These are phyloP conservation scores for Ochotona curzoniae DNA, from an alignment of 2,113 vertebrate genomes.

Conservation along the genomic window DNA sequence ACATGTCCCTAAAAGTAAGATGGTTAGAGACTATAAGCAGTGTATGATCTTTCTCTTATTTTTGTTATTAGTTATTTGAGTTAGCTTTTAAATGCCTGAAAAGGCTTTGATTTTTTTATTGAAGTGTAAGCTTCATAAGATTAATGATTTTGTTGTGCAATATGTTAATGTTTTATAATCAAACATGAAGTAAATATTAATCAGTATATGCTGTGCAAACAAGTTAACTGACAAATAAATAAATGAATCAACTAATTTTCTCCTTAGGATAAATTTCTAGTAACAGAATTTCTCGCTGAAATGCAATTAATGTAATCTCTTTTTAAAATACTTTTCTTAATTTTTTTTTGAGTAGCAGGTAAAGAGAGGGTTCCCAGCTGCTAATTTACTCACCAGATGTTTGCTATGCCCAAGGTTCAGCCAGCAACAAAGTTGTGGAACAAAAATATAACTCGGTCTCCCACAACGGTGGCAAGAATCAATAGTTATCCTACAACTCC, in stretches of 20 bases:
- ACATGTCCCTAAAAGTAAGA: neutral
- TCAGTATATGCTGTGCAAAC: neutral
- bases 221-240: neutral
- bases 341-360: no score
- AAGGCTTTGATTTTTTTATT: neutral
- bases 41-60: neutral
- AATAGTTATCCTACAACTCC: no score
- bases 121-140: neutral
- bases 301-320: neutral
- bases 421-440: no score
- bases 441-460: no score
- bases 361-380: no score
- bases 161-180: neutral
- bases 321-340: neutral
- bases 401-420: no score
- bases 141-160: neutral
- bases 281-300: conserved; percentile 22
- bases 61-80: neutral
- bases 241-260: neutral
- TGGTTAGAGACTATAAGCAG: no score
- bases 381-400: no score
- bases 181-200: neutral
- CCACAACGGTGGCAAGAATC: no score
- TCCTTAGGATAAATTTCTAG: conserved; percentile 3
- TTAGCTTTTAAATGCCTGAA: neutral